Conservation (phyloP, 2,797 vertebrate species). For the Salarias fasciatus region DNA sequence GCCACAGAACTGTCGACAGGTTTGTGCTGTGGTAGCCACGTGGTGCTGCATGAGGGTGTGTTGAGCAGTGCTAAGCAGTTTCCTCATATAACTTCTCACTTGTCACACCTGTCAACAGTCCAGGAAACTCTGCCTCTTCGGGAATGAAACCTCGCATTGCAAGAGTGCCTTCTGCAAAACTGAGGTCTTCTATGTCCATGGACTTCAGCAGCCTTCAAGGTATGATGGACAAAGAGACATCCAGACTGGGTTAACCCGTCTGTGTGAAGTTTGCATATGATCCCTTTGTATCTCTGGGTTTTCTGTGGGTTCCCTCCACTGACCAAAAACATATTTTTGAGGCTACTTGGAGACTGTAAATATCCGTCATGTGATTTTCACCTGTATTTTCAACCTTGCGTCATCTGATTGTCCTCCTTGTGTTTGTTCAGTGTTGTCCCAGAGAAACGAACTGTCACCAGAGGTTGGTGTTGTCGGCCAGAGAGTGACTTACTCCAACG, state of each 20-base stretch:
- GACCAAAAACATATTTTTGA: too few relatives aligned
- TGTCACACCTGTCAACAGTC: conserved; percentile 62
- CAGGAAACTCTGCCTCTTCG: conserved; percentile 62
- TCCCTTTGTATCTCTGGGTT: too few relatives aligned
- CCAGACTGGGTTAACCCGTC: background rate
- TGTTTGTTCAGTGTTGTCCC: conserved; percentile 54
- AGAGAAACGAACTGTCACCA: conserved; percentile 68
- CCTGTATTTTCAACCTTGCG: background rate
- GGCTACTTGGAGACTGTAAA: too few relatives aligned
- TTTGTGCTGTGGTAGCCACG: conserved; percentile 9
- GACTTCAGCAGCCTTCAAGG: conserved; percentile 82
- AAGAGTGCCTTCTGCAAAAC: conserved; percentile 79
- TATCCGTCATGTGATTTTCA: too few relatives aligned
- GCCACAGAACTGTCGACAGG: conserved; percentile 2
- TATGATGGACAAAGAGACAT: conserved; percentile 48
- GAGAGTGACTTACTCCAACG: conserved; percentile 80
- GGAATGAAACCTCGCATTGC: conserved; percentile 64
- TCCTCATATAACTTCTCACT: conserved; percentile 29
- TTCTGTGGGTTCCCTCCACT: too few relatives aligned
- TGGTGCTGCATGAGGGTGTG: conserved; percentile 7
- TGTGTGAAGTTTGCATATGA: too few relatives aligned
- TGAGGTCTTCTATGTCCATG: conserved; percentile 66
- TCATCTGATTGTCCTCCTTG: background rate
- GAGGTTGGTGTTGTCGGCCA: conserved; percentile 85
- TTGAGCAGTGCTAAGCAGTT: conserved; percentile 16